Conservation (phyloP, 2,888 invertebrate species). For the Congeria kusceri region DNA sequence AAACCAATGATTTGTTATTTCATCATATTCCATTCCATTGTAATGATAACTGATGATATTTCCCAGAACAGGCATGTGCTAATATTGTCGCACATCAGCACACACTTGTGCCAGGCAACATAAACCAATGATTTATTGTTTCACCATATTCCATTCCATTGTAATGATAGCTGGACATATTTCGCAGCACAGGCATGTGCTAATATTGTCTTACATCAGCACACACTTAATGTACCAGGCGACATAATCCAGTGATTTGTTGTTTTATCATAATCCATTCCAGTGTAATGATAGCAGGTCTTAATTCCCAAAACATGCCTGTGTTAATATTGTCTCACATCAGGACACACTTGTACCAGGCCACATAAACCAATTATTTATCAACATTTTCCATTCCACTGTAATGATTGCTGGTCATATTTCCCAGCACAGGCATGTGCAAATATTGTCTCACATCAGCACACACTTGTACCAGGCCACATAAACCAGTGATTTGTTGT, state of each 20-base stretch:
- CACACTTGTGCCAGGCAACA: background rate
- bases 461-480: slow-evolving; percentile 1
- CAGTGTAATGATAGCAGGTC: background rate
- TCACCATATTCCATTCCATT: background rate
- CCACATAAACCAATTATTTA: background rate
- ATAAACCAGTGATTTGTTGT: background rate
- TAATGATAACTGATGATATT: background rate
- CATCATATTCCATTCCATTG: too few relatives aligned
- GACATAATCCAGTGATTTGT: background rate
- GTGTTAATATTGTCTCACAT: background rate
- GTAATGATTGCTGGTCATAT: background rate
- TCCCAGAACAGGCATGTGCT: background rate
- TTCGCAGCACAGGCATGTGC: slow-evolving; percentile 32
- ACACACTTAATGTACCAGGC: slow-evolving; percentile 15
- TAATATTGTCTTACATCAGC: slow-evolving; percentile 19
- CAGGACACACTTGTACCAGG: background rate
- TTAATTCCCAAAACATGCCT: background rate
- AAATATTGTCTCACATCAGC: slow-evolving; percentile 16
- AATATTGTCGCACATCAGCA: background rate
- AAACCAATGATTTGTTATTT: too few relatives aligned
- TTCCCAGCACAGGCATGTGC: slow-evolving; percentile 32
- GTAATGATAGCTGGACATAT: background rate
- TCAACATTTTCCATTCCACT: background rate
- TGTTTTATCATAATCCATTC: background rate
- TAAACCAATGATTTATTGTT: background rate